Conservation (phyloP, 2,888 invertebrate species). For the Sympetrum striolatum region DNA sequence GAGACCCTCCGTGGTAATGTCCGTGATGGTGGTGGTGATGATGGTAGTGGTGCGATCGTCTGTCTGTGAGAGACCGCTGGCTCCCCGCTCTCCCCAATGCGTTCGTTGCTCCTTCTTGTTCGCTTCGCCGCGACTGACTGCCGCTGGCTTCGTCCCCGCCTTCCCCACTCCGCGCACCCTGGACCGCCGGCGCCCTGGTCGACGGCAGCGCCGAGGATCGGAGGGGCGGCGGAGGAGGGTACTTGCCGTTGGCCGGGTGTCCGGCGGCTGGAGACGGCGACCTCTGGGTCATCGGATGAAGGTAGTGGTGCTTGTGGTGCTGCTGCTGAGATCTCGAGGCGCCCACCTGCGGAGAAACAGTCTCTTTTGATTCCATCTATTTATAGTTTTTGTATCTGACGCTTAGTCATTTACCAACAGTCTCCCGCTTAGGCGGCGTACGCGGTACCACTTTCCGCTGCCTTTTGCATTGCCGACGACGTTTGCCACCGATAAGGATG, state of each 20-base stretch:
- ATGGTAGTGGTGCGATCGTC: slow-evolving; percentile 5
- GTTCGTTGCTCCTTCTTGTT: not conserved
- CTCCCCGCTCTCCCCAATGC: not conserved
- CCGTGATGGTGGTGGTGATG: slow-evolving; percentile 35
- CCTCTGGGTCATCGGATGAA: slow-evolving; percentile 26
- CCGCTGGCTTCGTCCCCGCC: slow-evolving; percentile 39
- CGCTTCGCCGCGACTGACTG: slow-evolving; percentile 24
- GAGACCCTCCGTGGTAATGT: not conserved
- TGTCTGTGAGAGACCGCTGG: not conserved
- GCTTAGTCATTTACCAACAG: too few species aligned
- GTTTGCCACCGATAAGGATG: too few species aligned
- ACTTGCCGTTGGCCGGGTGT: not conserved
- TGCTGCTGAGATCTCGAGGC: not conserved
- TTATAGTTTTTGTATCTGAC: too few species aligned
- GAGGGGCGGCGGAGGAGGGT: not conserved
- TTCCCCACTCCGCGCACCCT: not conserved
- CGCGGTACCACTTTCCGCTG: too few species aligned
- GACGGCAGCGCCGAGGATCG: not conserved
- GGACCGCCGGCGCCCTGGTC: not conserved
- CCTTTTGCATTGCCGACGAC: too few species aligned
- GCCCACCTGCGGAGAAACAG: not conserved
- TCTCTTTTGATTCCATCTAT: not conserved
- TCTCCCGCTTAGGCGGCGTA: too few species aligned
- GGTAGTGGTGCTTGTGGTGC: slow-evolving; percentile 12
- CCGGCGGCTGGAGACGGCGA: not conserved